A percentile compares a stretch with the other conserved stretches of the same genome.
Conservation (phyloP, 2,888 invertebrate genomes). For the Cistogaster globosa region DNA sequence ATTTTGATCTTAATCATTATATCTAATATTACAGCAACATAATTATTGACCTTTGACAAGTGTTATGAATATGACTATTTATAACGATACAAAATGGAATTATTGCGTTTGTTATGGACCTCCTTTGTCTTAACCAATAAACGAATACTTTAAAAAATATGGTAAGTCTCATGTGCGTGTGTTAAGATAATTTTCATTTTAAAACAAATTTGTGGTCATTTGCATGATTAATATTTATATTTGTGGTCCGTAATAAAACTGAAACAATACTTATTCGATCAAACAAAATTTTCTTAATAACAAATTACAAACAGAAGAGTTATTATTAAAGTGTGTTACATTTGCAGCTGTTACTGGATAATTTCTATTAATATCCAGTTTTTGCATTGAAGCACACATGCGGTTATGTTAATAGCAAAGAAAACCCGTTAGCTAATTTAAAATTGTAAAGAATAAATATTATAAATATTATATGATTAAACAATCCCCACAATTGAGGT, state of each 20-base stretch:
- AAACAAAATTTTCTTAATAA: conserved; percentile 13
- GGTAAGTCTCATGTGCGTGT: conserved; percentile 33
- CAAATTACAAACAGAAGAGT: conserved; percentile 22
- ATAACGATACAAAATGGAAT: too few relatives aligned
- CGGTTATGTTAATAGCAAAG: too few relatives aligned
- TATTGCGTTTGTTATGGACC: too few relatives aligned
- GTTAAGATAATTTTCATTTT: conserved; percentile 50
- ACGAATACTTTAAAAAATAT: neutral
- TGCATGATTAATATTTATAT: conserved; percentile 1
- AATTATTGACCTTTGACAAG: too few relatives aligned
- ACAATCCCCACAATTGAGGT: too few relatives aligned
- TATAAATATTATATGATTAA: too few relatives aligned
- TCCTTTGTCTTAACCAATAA: too few relatives aligned
- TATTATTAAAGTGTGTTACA: conserved; percentile 42
- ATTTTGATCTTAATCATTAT: too few relatives aligned
- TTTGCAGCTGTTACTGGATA: conserved; percentile 57
- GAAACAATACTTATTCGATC: conserved; percentile 10
- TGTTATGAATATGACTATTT: too few relatives aligned
- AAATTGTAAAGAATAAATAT: too few relatives aligned
- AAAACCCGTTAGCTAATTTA: too few relatives aligned
- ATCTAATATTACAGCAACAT: too few relatives aligned
- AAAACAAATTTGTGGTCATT: conserved; percentile 46
- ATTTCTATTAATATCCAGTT: conserved; percentile 47
- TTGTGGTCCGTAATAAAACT: conserved; percentile 1
- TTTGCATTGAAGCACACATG: neutral